Conservation (phyloP, 2,113 vertebrate genomes). For the Panurus biarmicus region DNA sequence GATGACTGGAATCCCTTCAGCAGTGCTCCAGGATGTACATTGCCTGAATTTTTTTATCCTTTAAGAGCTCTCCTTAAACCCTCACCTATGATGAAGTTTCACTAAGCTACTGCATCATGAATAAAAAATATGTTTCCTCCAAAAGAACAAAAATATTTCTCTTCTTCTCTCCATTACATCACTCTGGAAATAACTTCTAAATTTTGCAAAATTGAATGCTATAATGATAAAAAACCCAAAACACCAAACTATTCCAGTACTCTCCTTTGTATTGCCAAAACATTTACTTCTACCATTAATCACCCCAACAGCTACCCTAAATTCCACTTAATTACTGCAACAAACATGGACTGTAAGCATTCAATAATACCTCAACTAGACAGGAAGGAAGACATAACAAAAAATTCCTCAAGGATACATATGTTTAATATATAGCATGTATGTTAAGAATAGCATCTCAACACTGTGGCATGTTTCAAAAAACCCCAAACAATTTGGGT, state of each 20-base stretch:
- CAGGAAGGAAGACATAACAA: not conserved
- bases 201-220: not conserved
- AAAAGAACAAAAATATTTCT: not conserved
- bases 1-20: not conserved
- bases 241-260: not conserved
- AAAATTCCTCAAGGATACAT: not conserved
- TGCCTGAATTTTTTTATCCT: not conserved
- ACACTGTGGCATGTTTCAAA: not conserved
- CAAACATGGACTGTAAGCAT: not conserved
- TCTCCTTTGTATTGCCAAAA: not conserved
- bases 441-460: not conserved
- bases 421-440: not conserved
- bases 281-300: not conserved
- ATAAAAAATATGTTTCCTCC: not conserved
- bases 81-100: not conserved
- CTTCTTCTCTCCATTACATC: not conserved
- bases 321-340: not conserved
- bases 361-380: not conserved
- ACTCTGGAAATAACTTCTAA: not conserved
- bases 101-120: not conserved
- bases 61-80: not conserved
- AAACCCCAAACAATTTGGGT: not conserved
- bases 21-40: not conserved
- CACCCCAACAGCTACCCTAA: fast-evolving
- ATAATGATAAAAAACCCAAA: not conserved